Base-by-base conservation (phyloP, 2,888 invertebrate species). In the Cosmorhoe ocellata region DNA sequence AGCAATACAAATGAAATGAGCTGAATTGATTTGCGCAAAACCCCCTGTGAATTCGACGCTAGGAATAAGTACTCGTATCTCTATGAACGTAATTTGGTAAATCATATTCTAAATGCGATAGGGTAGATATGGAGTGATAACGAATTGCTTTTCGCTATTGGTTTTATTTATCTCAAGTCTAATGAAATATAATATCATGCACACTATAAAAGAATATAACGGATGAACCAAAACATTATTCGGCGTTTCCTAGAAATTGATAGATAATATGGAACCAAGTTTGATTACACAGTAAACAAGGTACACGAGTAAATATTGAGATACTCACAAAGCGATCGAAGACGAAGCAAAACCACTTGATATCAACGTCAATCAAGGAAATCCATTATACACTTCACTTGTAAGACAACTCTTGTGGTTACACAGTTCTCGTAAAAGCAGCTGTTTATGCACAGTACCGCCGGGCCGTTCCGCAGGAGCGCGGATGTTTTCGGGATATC, bases 351-450 rank as follows among this genome's bases (percentile, higher is more conserved):
- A 69, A 72, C 54, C 76, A 76, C 75, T 64, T 69, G 71, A 74
- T 69, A 71, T 67, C 51, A 67, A 56, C 75, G 70, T 80, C 74
- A 79, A 76, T 73, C 66, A 71, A 77, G 72, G 76, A 76, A 78
- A 86, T 86, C 83, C 85, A 88, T 85, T 71, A 67, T 66, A 74
- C 83, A 81, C 76, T 74, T 51, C 83, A 84, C 84, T 77, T 68
- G 69, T 66, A 75, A 76, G 57, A 64, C 33, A 77, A 69, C 69
- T 67, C 57, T 66, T 71, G 74, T 60, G 67, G 71, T 73, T 63
- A 54, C 40, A 64, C 44, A 30, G 45, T 63, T 56, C 48, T 62
- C 56, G 66, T 64, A 42, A 74, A 74, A 70, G 81, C 79, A 77
- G 71, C 67, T 66, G 63, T 64, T 84, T 38, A 48, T 85, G 84